A percentile compares a stretch with the other conserved stretches of the same genome.
phyloP scores from a whole-genome alignment of 2,888 invertebrate species.

The Macaria notata region DNA sequence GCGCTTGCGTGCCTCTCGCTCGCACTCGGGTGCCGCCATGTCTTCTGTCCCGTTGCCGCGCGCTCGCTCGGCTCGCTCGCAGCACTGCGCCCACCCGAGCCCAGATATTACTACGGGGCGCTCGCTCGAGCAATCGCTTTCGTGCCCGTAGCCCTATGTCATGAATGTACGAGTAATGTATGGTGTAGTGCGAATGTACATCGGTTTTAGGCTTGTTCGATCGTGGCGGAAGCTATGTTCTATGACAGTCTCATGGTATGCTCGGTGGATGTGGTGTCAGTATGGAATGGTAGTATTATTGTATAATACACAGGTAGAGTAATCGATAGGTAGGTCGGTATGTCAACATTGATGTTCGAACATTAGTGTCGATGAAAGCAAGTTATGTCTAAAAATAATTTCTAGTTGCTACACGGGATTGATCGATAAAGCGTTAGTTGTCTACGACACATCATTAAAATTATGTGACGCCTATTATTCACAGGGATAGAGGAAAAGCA shows the following conservation, averaged over 20 bases:
- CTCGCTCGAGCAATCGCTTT: conserved; percentile 73
- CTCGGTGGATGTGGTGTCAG: conserved; percentile 40
- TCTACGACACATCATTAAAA: conserved; percentile 39
- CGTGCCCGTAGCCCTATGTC: conserved; percentile 75
- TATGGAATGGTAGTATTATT: conserved; percentile 30
- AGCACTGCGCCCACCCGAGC: conserved; percentile 77
- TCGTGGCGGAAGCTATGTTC: conserved; percentile 48
- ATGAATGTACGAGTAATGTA: conserved; percentile 44
- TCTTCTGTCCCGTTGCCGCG: conserved; percentile 68
- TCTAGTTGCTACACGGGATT: conserved; percentile 38
- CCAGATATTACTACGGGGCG: conserved; percentile 75
- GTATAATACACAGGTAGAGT: conserved; percentile 41
- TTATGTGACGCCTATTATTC: conserved; percentile 31
- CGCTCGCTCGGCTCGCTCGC: conserved; percentile 66
- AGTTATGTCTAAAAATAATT: conserved; percentile 28
- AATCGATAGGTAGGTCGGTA: conserved; percentile 8
- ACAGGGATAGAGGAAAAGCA: conserved; percentile 51
- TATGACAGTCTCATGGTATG: conserved; percentile 44
- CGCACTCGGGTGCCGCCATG: conserved; percentile 80
- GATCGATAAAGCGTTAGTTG: conserved; percentile 38
- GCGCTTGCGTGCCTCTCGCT: conserved; percentile 83
- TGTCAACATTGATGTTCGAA: conserved; percentile 11
- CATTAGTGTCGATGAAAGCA: conserved; percentile 28
- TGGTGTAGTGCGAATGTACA: conserved; percentile 52
- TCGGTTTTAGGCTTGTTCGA: conserved; percentile 34